phyloP scores from a whole-genome alignment of 37 sponge, comb jelly and placozoan species.

The Crambe crambe region DNA sequence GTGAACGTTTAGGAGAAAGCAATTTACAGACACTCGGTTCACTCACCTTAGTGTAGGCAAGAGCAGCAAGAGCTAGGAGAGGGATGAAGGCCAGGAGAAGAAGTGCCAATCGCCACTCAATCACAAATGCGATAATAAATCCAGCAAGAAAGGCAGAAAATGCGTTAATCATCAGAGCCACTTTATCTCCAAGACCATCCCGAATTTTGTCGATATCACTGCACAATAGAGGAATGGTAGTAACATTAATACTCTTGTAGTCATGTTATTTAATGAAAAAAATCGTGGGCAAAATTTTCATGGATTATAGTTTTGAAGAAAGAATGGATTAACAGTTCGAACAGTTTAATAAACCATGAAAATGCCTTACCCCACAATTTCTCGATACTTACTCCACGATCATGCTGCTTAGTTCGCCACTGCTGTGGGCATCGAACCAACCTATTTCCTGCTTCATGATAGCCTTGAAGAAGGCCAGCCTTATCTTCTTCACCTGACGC shows the following conservation, averaged over 20 bases:
- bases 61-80: constrained; percentile 26
- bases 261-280: no score
- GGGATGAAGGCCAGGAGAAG: constrained; percentile 56
- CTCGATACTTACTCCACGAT: no score
- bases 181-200: constrained; percentile 70
- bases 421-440: no score
- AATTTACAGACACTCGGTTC: background rate
- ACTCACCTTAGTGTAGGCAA: background rate
- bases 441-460: no score
- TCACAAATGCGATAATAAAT: constrained; percentile 49
- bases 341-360: no score
- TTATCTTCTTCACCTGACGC: no score
- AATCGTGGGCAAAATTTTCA: no score
- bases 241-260: no score
- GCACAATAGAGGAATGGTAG: background rate
- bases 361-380: no score
- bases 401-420: no score
- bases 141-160: constrained; percentile 54
- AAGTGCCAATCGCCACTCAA: constrained; percentile 52
- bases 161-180: constrained; percentile 51
- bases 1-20: background rate
- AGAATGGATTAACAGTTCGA: no score
- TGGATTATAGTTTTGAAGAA: background rate
- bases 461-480: no score
- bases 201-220: constrained; percentile 70